Conservation (phyloP, 2,888 invertebrate species). For the Odontocolon sp. region DNA sequence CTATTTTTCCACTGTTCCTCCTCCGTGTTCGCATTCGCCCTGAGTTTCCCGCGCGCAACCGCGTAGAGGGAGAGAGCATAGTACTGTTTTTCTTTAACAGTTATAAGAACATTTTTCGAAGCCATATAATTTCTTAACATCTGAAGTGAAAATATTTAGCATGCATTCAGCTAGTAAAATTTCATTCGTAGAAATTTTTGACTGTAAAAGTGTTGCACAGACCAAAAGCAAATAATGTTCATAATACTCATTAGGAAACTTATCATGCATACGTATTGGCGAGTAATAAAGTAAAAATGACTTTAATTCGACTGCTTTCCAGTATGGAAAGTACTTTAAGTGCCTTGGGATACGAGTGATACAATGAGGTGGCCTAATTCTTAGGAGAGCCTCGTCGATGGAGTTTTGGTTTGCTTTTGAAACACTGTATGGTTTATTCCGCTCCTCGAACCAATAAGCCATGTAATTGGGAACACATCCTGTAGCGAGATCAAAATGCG, state of each 20-base stretch:
- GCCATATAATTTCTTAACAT: too few relatives aligned
- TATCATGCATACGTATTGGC: slow-evolving; percentile 20
- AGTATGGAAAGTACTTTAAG: slow-evolving; percentile 18
- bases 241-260: slow-evolving; percentile 2
- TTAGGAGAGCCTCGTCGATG: slow-evolving; percentile 12
- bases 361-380: slow-evolving; percentile 34
- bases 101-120: too few relatives aligned
- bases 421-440: slow-evolving; percentile 31
- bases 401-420: slow-evolving; percentile 14
- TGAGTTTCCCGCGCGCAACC: too few relatives aligned
- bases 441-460: background rate
- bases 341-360: slow-evolving; percentile 22
- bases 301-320: slow-evolving; percentile 30
- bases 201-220: background rate
- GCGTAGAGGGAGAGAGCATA: too few relatives aligned
- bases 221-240: slow-evolving; percentile 38
- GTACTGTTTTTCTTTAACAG: too few relatives aligned
- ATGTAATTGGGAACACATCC: slow-evolving; percentile 44
- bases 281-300: slow-evolving; percentile 27
- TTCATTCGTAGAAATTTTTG: slow-evolving; percentile 4
- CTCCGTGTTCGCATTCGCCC: too few relatives aligned
- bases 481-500: slow-evolving; percentile 10
- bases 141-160: too few relatives aligned
- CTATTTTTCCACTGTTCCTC: too few relatives aligned
- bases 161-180: too few relatives aligned